These are phyloP conservation scores for Dendronephthya gigantea DNA, from an alignment of 64 coral and sea anemone species.

Conservation along the genomic window DNA sequence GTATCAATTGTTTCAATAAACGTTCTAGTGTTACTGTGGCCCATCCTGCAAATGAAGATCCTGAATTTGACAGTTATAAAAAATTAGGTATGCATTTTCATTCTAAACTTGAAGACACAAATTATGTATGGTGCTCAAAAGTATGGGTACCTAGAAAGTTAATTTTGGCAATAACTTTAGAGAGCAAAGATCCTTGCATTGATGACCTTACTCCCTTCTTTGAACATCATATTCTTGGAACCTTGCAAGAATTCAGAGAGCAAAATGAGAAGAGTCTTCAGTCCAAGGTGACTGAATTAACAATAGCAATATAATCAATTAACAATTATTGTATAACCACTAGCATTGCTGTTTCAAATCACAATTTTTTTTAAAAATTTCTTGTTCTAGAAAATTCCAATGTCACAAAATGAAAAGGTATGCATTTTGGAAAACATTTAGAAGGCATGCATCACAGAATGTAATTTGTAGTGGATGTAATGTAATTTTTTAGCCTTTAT, in stretches of 20 bases:
- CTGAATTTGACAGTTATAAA: neutral
- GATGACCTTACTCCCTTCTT: neutral
- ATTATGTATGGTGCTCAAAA: no score
- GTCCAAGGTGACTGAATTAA: neutral
- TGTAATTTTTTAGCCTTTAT: no score
- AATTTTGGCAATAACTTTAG: neutral
- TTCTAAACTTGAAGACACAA: no score
- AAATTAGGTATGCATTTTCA: neutral
- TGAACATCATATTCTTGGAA: slow-evolving; percentile 11
- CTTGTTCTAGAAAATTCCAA: neutral
- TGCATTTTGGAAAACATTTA: no score
- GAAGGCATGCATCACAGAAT: no score
- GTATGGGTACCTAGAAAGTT: no score
- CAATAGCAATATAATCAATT: neutral
- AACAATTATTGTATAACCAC: neutral
- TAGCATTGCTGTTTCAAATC: neutral
- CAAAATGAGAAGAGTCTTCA: neutral
- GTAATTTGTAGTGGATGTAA: no score
- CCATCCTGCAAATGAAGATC: neutral
- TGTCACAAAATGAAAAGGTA: slow-evolving; percentile 4
- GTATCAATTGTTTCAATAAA: neutral
- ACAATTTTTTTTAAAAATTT: neutral
- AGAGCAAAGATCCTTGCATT: neutral
- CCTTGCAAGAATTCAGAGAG: neutral
- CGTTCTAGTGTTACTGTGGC: neutral